Percentiles rank a stretch among this genome's conserved stretches.
phyloP scores from a whole-genome alignment of 2,888 invertebrate species.

The Brachyopa scutellaris region DNA sequence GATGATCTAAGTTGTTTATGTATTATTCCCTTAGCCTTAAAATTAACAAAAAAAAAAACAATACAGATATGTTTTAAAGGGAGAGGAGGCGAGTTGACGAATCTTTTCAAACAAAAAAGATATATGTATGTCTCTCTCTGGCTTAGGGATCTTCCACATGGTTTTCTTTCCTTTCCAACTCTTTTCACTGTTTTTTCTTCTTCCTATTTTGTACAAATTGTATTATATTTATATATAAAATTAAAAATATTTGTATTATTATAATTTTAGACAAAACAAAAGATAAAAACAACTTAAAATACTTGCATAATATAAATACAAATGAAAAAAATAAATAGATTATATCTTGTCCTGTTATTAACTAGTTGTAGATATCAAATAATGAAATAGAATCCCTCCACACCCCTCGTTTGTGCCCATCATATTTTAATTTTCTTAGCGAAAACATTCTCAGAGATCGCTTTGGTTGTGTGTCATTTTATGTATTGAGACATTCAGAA shows the following conservation, averaged over 20 bases:
- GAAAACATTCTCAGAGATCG: conserved; percentile 3
- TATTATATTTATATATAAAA: conserved; percentile 78
- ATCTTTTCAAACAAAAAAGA: not conserved
- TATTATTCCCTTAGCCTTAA: not conserved
- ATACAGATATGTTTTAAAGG: not conserved
- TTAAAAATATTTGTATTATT: conserved; percentile 60
- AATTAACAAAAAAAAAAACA: not conserved
- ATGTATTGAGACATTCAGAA: too few relatives aligned
- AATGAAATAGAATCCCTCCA: conserved; percentile 64
- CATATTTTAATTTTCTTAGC: not conserved
- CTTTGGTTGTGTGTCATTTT: too few relatives aligned
- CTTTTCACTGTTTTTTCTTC: conserved; percentile 39
- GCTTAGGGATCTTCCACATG: conserved; percentile 20
- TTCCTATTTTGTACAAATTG: conserved; percentile 81
- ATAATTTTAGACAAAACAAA: conserved; percentile 39
- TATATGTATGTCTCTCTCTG: not conserved
- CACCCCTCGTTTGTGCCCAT: conserved; percentile 45
- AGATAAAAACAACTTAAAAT: conserved; percentile 21
- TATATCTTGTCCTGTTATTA: conserved; percentile 66
- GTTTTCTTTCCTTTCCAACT: not conserved
- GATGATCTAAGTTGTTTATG: conserved; percentile 34
- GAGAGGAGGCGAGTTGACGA: not conserved
- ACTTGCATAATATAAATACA: conserved; percentile 48
- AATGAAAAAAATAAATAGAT: conserved; percentile 24
- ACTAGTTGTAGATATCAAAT: conserved; percentile 58